A percentile compares a stretch with the other conserved stretches of the same genome.
Evolutionary conservation across 1,140 invertebrate species (phyloP).

Genomic region (Drosophila sucinea): DNA sequence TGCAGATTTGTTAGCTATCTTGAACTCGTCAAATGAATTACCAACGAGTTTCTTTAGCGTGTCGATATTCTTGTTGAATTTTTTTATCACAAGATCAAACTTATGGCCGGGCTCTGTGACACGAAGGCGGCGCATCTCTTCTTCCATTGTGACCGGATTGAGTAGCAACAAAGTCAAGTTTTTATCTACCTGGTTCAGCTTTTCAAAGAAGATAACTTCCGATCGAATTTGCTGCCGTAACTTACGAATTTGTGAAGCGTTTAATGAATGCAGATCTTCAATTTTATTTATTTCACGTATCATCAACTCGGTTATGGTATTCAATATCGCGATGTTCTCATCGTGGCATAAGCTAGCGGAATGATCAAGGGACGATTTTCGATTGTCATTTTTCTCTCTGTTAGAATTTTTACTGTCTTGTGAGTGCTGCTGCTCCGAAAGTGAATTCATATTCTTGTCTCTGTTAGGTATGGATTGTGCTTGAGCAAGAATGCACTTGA

Average conservation of each 20-base stretch:
- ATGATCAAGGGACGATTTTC: slow-evolving; percentile 28
- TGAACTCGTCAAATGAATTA: slow-evolving; percentile 63
- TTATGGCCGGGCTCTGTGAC: slow-evolving; percentile 44
- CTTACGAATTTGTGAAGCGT: slow-evolving; percentile 50
- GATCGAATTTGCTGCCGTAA: slow-evolving; percentile 56
- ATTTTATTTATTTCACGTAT: slow-evolving; percentile 79
- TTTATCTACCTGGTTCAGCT: slow-evolving; percentile 73
- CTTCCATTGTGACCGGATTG: slow-evolving; percentile 71
- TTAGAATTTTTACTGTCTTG: neutral
- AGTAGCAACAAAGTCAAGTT: slow-evolving; percentile 71
- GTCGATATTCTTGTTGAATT: slow-evolving; percentile 75
- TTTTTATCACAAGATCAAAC: slow-evolving; percentile 71
- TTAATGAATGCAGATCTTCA: slow-evolving; percentile 63
- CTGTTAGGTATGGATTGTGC: slow-evolving; percentile 30
- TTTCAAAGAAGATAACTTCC: slow-evolving; percentile 73
- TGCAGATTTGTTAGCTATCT: slow-evolving; percentile 11
- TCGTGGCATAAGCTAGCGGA: slow-evolving; percentile 1
- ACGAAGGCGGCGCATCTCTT: slow-evolving; percentile 47
- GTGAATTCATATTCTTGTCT: neutral
- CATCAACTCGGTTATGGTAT: slow-evolving; percentile 64
- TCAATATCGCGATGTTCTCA: slow-evolving; percentile 38
- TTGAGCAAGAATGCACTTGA: slow-evolving; percentile 67
- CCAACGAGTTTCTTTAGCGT: slow-evolving; percentile 78
- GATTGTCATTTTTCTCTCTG: slow-evolving; percentile 14
- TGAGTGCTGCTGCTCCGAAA: neutral